Percentiles rank a stretch among this genome's conserved stretches.
Evolutionary conservation across 2,888 invertebrate species (phyloP).

Genomic region (Xestia ashworthii): DNA sequence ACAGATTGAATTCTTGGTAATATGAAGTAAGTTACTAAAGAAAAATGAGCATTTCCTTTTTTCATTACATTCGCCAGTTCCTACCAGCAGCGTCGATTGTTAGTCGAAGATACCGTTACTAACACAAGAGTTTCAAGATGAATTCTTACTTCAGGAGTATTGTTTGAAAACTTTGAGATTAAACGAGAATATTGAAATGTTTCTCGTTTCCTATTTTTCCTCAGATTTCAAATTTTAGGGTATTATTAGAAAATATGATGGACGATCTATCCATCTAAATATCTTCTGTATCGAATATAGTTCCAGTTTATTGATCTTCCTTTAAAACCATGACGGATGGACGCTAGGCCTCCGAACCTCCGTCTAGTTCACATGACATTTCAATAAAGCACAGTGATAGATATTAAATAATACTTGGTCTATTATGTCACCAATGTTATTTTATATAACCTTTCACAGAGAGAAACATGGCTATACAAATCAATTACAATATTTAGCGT

Average conservation of each 20-base stretch:
- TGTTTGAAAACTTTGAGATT: conserved; percentile 40
- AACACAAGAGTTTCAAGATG: conserved; percentile 38
- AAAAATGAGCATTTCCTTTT: conserved; percentile 2
- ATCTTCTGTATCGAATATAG: neutral
- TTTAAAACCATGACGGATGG: neutral
- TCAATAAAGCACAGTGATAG: neutral
- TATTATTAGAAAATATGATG: too few relatives aligned
- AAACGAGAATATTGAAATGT: neutral
- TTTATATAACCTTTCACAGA: conserved; percentile 1
- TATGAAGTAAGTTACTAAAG: conserved; percentile 6
- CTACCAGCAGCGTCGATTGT: conserved; percentile 9
- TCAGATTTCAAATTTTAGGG: neutral
- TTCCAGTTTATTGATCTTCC: neutral
- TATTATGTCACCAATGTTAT: conserved; percentile 21
- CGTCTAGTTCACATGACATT: conserved; percentile 30
- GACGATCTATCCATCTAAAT: neutral
- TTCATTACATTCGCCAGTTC: conserved; percentile 6
- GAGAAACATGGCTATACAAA: conserved; percentile 15
- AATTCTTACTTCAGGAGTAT: conserved; percentile 25
- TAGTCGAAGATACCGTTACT: conserved; percentile 12
- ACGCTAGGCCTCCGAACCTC: fast-evolving
- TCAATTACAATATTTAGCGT: conserved; percentile 50
- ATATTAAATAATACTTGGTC: neutral
- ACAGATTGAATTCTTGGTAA: neutral
- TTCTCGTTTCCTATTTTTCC: neutral